Percentiles rank a stretch among this genome's conserved stretches.
phyloP scores from a whole-genome alignment of 2,797 vertebrate species.

The Euphonia xanthogaster region DNA sequence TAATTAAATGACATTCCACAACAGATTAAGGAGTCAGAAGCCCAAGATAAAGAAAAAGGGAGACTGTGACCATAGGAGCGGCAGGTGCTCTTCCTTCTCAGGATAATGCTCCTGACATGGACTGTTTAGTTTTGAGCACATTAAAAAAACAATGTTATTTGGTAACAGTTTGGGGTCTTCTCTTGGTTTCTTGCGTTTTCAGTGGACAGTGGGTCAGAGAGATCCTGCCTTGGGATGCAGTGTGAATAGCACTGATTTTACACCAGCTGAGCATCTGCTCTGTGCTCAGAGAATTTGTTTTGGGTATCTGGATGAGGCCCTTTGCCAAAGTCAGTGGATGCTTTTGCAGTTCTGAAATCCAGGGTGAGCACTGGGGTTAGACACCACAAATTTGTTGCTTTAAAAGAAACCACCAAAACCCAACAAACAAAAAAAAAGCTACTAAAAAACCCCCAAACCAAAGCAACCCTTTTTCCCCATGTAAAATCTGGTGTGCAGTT shows the following conservation, averaged over 20 bases:
- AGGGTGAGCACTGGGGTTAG: not conserved
- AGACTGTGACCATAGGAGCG: not conserved
- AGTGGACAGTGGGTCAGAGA: not conserved
- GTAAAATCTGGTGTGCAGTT: not conserved
- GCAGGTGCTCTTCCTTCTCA: slow-evolving; percentile 41
- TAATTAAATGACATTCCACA: slow-evolving; percentile 70
- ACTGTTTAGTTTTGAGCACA: not conserved
- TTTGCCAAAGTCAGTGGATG: not conserved
- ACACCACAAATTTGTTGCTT: not conserved
- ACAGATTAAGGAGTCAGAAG: slow-evolving; percentile 67
- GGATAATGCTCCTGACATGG: not conserved
- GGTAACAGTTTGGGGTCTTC: not conserved
- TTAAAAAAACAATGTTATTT: not conserved
- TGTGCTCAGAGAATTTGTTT: not conserved
- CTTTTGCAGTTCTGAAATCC: not conserved
- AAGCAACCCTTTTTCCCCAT: not conserved
- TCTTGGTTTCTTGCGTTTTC: not conserved
- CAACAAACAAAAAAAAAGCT: not conserved
- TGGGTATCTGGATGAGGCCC: not conserved
- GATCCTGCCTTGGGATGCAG: not conserved
- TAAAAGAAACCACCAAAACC: not conserved
- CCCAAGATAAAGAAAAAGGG: slow-evolving; percentile 46
- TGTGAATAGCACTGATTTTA: not conserved
- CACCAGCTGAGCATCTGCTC: not conserved
- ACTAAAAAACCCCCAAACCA: not conserved